Evolutionary conservation across 30 jellyfish, hydroid and myxozoan genomes (phyloP).

Genomic region (Clytia hemisphaerica): DNA sequence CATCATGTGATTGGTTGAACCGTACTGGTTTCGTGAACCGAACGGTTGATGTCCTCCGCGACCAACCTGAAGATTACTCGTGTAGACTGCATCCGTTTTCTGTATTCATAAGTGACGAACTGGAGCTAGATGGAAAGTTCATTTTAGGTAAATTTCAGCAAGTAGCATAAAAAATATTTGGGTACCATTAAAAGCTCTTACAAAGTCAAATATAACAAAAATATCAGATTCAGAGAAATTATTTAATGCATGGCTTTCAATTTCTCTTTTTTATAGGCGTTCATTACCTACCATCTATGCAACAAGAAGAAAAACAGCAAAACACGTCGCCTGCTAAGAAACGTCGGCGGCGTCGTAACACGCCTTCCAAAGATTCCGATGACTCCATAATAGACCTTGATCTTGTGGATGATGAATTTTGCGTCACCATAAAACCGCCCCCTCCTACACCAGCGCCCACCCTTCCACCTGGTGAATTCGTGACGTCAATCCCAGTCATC

Average conservation of each 20-base stretch:
- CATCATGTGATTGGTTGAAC: constrained; percentile 24
- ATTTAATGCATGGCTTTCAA: too few relatives aligned
- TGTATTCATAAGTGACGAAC: constrained; percentile 1
- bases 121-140: neutral
- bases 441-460: constrained; percentile 16
- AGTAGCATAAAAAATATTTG: too few relatives aligned
- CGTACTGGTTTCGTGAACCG: neutral
- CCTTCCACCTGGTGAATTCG: constrained; percentile 6
- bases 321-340: neutral
- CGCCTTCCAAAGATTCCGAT: too few relatives aligned
- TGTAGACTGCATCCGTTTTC: neutral
- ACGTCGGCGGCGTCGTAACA: too few relatives aligned
- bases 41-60: neutral
- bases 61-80: neutral
- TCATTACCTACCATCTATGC: too few relatives aligned
- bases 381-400: neutral
- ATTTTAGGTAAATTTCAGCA: too few relatives aligned
- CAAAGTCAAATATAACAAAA: too few relatives aligned
- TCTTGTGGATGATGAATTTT: constrained; percentile 4
- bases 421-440: constrained; percentile 2
- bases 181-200: too few relatives aligned
- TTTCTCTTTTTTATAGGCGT: too few relatives aligned
- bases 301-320: too few relatives aligned
- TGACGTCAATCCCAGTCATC: neutral
- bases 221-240: too few relatives aligned